Base-by-base conservation (phyloP, 2,888 invertebrate genomes). In the Pasiphila rectangulata region DNA sequence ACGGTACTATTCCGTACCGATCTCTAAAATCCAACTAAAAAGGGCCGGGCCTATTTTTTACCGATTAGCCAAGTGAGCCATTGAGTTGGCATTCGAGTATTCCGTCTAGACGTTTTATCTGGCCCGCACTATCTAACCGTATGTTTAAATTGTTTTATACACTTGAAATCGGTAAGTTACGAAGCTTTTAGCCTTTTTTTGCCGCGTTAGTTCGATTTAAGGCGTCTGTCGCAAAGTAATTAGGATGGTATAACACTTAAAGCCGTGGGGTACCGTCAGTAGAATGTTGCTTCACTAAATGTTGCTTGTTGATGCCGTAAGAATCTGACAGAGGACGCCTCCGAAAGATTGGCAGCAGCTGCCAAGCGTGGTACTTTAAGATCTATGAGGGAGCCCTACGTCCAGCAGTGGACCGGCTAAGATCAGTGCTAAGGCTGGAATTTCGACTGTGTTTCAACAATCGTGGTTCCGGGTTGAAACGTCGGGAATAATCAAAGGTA, bases 41-140 rank as follows among this genome's bases (percentile, higher is more conserved):
- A 36, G 17, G 32, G 9, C 13, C 32, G 17, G 32, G 9, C 13
- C 32, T 4, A 21, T 30, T 40, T 38, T 42, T 19, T 15, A 10
- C 7, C 82, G 82, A 86, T 87, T 86, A 84, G 83, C 86, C 84
- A 85, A 86, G 84, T 87, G 85, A 86, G 83, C 83, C 85, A 87
- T 84, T 75, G 79, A 67, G 65, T 69, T 74, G 83, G 86, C 56
- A 87, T 85, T 85, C 82, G 83, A 86, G 84, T 84, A 84, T 73
- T 63, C 34, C 79, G 87, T 87, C 87, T 87, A 87, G 86, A 87
- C 87, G 61, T 46, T 65, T 86, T 85, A 87, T 87, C 87, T 69
- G 49, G n/a, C 24, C 27, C 20, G 5, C 24, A 5, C 30, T 38
- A 17, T 43, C 50, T 50, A 24, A 23, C 69, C 69, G 70, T 69